Evolutionary conservation across 2,797 vertebrate genomes (phyloP), one percentile per base, ranked within the genome.

Genomic region (Aplochiton taeniatus): DNA sequence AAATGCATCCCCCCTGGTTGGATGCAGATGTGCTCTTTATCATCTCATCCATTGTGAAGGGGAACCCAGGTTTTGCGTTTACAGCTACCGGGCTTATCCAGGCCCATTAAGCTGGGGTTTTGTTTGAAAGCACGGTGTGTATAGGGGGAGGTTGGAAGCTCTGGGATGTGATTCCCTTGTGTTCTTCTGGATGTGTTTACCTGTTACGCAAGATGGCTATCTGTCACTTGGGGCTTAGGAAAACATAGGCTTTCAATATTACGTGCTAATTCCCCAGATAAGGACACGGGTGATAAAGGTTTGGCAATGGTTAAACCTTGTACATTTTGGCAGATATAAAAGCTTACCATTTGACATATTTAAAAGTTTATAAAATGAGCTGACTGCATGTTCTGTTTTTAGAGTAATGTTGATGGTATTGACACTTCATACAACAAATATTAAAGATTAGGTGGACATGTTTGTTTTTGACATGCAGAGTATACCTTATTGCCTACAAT

Each of bases 21-120:
- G 77, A 82, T 14, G 72, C 76, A 69, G 69, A 87, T 70, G 45
- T 54, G 63, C 72, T 74, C 56, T 74, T 91, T 91, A 92, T 91
- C 88, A 75, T 63, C 81, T 77, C 88, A 90, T 87, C 85, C 75
- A 75, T 81, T 83, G 85, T 88, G 84, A 85, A 87, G 76, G 71
- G 83, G 85, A 90, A 87, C 88, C 85, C 74, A 61, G 79, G 71
- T 81, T 85, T 85, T 67, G 57, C 79, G 77, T 88, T 80, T 82
- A 81, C 50, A 66, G 73, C 79, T 79, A 76, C 79, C 72, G 72
- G 89, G 79, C 65, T 87, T 87, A 89, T 86, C 85, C 77, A 83
- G 72, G 84, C 70, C 72, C 78, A 69, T 76, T 77, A 72, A 74
- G 83, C 73, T 70, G 68, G 60, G 14, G 76, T 72, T 83, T 63